These are phyloP conservation scores for Coelogynopora nodosa DNA, from an alignment of 2,888 invertebrate species.

Conservation along the genomic window DNA sequence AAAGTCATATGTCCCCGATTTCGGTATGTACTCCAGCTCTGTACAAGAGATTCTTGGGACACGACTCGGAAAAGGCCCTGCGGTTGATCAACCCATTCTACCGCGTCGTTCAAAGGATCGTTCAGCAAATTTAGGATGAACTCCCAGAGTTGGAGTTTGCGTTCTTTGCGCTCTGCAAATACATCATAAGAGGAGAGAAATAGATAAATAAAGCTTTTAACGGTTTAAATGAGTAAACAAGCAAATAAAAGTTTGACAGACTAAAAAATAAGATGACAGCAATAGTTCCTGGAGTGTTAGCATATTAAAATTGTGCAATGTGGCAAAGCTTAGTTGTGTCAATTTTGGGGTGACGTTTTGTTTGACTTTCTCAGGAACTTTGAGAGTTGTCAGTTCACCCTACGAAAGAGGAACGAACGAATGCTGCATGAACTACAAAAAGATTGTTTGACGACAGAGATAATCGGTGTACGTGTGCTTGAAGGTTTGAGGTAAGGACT, in stretches of 20 bases:
- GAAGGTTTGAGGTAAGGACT: background rate
- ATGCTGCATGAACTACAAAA: background rate
- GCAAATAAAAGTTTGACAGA: background rate
- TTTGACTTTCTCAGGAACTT: conserved; percentile 27
- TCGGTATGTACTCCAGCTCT: conserved; percentile 42
- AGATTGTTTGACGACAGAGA: background rate
- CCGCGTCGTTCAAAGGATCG: conserved; percentile 32
- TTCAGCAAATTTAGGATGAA: conserved; percentile 43
- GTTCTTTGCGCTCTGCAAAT: conserved; percentile 1
- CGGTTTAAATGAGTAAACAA: background rate
- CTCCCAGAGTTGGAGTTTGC: conserved; percentile 44
- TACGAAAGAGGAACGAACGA: background rate
- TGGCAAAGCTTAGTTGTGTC: background rate
- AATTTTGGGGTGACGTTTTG: background rate
- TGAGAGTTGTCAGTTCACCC: background rate
- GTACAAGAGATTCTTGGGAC: conserved; percentile 36
- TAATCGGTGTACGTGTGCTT: background rate
- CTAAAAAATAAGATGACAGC: conserved; percentile 1
- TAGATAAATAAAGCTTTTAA: background rate
- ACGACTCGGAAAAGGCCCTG: conserved; percentile 43
- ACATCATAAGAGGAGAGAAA: background rate
- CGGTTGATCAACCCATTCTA: conserved; percentile 40
- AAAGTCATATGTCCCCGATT: conserved; percentile 45
- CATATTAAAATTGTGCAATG: background rate
- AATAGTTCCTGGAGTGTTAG: background rate